Base-by-base conservation (phyloP, 2,797 vertebrate species). In the Forpus xanthops region DNA sequence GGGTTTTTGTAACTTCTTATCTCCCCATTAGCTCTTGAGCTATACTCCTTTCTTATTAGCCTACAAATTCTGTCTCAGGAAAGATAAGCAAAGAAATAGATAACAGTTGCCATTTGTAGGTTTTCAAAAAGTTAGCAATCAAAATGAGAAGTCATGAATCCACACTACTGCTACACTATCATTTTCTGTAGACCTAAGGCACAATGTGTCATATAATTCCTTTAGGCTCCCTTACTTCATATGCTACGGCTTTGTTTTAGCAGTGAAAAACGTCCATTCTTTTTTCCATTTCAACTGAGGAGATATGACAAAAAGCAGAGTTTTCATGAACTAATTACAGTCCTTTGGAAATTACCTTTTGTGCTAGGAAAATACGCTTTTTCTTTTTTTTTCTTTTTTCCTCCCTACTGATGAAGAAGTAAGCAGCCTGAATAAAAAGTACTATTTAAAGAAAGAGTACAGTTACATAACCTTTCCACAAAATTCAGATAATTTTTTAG, bases 401-500 rank as follows among this genome's bases (percentile, higher is more conserved):
- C 77, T 84, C 49, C 47, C 92, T 95, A 76, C 86, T 77, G 93
- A 97, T 96, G 90, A 97, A 96, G 97, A 97, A 96, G 96, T 96
- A 97, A 97, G 97, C 97, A 96, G 96, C 96, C 97, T 96, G 97
- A 98, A 98, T 97, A 96, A 98, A 97, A 98, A 94, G 96, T 91
- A 93, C 97, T 98, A 98, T 98, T 98, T 98, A 98, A 98, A 97
- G 97, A 97, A 98, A 97, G 95, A 97, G 97, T 97, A 98, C 97
- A 98, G 97, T 98, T 98, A 98, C 93, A 95, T 98, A 98, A 98
- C 96, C 96, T 97, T 97, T 98, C 96, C 96, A 98, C 95, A 98
- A 97, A 98, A 98, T 97, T 97, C 96, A 97, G 97, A 96, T 86
- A 96, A 96, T 90, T 97, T 97, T 98, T 97, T 96, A 98, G 94